Percentiles rank a stretch among this genome's conserved stretches.
Conservation (phyloP, 2,797 vertebrate species). For the Chiloscyllium punctatum region DNA sequence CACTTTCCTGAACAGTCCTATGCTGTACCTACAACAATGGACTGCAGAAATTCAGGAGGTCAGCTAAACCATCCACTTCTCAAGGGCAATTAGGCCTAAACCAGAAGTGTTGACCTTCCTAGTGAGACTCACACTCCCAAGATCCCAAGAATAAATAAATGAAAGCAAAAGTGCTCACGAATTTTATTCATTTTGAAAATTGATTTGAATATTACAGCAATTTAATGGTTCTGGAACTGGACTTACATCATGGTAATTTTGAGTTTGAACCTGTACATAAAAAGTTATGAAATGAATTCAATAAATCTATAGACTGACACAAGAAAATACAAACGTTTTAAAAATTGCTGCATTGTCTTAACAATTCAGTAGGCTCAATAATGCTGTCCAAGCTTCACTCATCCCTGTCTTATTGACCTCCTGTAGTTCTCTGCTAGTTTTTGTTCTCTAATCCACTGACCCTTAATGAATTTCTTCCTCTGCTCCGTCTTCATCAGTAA, state of each 20-base stretch:
- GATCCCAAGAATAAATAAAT: background rate
- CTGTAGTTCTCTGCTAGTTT: background rate
- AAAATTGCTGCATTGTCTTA: too few relatives aligned
- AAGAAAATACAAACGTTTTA: too few relatives aligned
- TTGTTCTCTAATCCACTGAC: background rate
- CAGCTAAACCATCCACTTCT: too few relatives aligned
- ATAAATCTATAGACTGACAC: too few relatives aligned
- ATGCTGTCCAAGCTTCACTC: background rate
- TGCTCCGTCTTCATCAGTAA: background rate
- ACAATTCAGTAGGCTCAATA: too few relatives aligned
- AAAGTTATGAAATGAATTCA: too few relatives aligned
- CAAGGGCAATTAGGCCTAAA: too few relatives aligned
- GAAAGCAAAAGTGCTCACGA: background rate
- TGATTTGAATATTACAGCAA: background rate
- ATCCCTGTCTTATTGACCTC: background rate
- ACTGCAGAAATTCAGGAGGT: too few relatives aligned
- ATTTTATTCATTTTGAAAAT: background rate
- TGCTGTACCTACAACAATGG: too few relatives aligned
- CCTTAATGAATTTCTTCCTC: background rate
- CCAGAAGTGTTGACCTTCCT: too few relatives aligned
- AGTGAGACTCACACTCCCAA: background rate
- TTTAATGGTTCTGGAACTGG: background rate
- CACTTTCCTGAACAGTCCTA: too few relatives aligned
- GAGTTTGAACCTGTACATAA: background rate
- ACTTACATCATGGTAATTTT: background rate